Evolutionary conservation across 2,113 vertebrate species (phyloP), one percentile per base, ranked within the genome.

Genomic region (Anarrhichthys ocellatus): DNA sequence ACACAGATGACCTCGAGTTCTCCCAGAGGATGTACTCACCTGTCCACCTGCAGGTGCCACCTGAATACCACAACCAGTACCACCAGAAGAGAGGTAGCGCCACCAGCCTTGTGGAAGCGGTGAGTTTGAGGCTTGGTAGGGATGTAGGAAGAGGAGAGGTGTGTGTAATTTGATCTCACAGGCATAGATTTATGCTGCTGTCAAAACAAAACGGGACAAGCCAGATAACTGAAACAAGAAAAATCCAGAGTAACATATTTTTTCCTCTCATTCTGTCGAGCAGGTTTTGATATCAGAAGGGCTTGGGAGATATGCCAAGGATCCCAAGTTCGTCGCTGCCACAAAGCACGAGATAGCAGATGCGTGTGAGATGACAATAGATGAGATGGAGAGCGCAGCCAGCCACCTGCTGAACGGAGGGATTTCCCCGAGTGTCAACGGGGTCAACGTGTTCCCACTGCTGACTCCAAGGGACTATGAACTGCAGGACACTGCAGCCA

Each of bases 231-330:
- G 27, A 76, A 63, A 75, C 22, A 38, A 54, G 29, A 46, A 38
- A 70, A 29, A 61, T 48, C 7, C 14, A 5, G 6, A 14, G 20
- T 61, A 42, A 84, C 46, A n/a, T 42, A 11, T 75, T 34, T 76
- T 75, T 38, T 65, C 32, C 34, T 64, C 63, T 20, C 17, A 4
- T 68, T 83, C 29, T 61, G 15, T 87, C 2, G 4, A 56, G 27
- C 92, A 99, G 98, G 98, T 99, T 69, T 95, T 99, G 92, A 99
- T 99, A 95, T 99, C 98, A 0, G 98, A 99, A 93, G 98, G 98
- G 74, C 95, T 99, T 75, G 98, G 98, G 87, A 95, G 96, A 77
- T 99, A 97, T 0, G 98, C 98, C 29, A 97, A 97, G 95, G 98
- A 99, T 91, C 98, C 98, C 40, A 99, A 98, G 87, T 99, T 99